Percentiles rank a stretch among this genome's conserved stretches.
These are phyloP conservation scores for Microtus oregoni DNA, from an alignment of 2,113 vertebrate genomes.

Conservation along the genomic window DNA sequence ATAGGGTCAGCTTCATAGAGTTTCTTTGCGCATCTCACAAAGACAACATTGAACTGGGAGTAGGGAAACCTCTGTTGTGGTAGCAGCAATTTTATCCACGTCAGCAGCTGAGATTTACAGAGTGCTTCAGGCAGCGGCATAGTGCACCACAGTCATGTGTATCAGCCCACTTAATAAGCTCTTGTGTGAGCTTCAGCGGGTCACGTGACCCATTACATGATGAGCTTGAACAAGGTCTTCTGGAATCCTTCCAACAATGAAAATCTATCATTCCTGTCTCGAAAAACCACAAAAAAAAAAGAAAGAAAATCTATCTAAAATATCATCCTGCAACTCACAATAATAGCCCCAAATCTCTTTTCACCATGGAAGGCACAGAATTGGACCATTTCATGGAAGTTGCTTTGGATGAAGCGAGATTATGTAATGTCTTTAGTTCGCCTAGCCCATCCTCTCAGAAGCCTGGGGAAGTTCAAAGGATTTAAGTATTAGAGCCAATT, in stretches of 20 bases:
- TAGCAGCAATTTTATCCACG: not conserved
- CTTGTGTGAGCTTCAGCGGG: not conserved
- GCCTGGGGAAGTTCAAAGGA: not conserved
- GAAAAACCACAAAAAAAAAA: too few relatives aligned
- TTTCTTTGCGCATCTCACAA: not conserved
- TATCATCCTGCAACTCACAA: not conserved
- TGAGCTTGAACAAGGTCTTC: not conserved
- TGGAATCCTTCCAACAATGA: not conserved
- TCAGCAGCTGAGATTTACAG: rapidly evolving
- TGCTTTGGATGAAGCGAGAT: not conserved
- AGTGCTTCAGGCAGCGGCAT: not conserved
- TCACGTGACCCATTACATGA: not conserved
- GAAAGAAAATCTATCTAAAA: conserved; percentile 22
- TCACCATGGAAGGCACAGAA: not conserved
- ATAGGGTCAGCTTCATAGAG: not conserved
- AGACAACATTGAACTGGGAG: not conserved
- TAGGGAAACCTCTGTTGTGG: not conserved
- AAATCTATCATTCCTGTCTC: too few relatives aligned
- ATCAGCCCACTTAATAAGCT: not conserved
- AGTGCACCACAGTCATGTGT: rapidly evolving
- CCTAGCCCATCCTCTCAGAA: not conserved
- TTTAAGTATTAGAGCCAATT: not conserved
- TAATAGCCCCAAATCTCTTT: not conserved
- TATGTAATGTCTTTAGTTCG: not conserved
- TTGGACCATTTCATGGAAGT: not conserved